Evolutionary conservation across 2,888 invertebrate genomes (phyloP).

Genomic region (Elysia crispata): DNA sequence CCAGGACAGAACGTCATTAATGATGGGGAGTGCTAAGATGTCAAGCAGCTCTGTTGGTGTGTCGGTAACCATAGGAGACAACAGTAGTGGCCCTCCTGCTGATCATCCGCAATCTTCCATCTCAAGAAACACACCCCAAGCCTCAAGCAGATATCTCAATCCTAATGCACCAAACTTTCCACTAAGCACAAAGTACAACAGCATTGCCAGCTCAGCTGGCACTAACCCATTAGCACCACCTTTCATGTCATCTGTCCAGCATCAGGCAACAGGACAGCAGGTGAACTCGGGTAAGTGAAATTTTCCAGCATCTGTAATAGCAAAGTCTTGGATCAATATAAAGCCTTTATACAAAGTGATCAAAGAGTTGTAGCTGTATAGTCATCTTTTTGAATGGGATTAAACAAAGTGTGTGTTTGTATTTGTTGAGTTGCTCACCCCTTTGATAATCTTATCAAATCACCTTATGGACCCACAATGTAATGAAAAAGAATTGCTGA

Average conservation of each 20-base stretch:
- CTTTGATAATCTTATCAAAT: too few species aligned
- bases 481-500: too few species aligned
- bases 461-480: too few species aligned
- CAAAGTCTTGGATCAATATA: too few species aligned
- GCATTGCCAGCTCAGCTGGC: neutral
- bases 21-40: neutral
- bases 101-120: neutral
- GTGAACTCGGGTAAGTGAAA: slow-evolving; percentile 25
- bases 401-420: too few species aligned
- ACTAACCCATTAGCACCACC: neutral
- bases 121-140: slow-evolving; percentile 11
- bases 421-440: too few species aligned
- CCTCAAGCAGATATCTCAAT: slow-evolving; percentile 32
- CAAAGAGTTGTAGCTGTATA: too few species aligned
- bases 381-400: too few species aligned
- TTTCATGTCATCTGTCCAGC: slow-evolving; percentile 2
- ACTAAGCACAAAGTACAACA: slow-evolving; percentile 28
- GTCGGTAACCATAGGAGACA: neutral
- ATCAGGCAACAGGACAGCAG: slow-evolving; percentile 10
- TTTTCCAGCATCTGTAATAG: neutral
- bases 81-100: neutral
- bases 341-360: too few species aligned
- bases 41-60: neutral
- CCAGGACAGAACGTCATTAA: neutral
- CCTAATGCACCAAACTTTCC: slow-evolving; percentile 48